Evolutionary conservation across 2,797 vertebrate genomes (phyloP), one percentile per base, ranked within the genome.

Genomic region (Poeciliopsis presidionis): DNA sequence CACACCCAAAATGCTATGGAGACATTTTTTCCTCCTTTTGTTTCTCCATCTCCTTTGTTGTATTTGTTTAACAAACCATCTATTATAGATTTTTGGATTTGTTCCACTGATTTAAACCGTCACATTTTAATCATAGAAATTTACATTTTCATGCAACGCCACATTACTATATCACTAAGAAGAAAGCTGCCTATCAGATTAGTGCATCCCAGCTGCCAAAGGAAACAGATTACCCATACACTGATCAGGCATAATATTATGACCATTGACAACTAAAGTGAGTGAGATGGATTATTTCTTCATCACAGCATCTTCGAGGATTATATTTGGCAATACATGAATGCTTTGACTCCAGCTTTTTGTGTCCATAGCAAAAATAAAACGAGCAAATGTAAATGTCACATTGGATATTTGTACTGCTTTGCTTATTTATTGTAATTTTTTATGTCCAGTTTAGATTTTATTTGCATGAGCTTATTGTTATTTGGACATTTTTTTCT

Each of bases 1-100:
- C 69, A 89, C 84, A 90, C 90, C 67, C 75, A 86, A 84, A 88
- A 90, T 77, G 78, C 78, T 76, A 49, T 80, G 70, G 85, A 88
- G 84, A 72, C 28, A 87, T 88, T 84, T 86, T 16, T 73, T 81
- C 59, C 73, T 76, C 59, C 53, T 73, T 41, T 88, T 88, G 76
- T 80, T 89, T 87, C 77, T 82, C 55, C 7, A 74, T 77, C 4
- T 36, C 30, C 16, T 25, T 14, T 39, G 9, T 8, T 28, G 9
- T 28, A 11, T 49, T 72, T 57, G 47, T 13, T 16, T 7, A 67
- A 28, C 36, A 70, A 46, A 33, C 16, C 16, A 39, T 53, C 41
- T 20, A 12, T 49, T n/a, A 6, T 18, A 22, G 11, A 33, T 30
- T 72, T 72, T 39, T 53, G 4, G 2, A 4, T 25, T 57, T 59